These are phyloP conservation scores for Aproaerema taeniolella DNA, from an alignment of 2,888 invertebrate species.

Conservation along the genomic window DNA sequence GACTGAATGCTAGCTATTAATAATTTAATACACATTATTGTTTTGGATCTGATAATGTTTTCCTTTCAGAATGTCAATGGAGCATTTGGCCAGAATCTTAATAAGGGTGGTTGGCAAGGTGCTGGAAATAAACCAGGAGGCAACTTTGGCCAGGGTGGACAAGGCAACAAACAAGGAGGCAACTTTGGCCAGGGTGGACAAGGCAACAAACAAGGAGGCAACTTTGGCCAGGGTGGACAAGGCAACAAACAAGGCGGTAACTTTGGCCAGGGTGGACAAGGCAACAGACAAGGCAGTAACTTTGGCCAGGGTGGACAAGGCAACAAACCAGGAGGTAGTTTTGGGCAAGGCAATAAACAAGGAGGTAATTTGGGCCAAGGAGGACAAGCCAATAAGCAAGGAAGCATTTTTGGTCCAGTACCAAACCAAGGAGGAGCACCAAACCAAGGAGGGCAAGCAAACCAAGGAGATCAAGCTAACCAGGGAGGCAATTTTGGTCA, in stretches of 20 bases:
- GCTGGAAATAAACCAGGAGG: slow-evolving; percentile 15
- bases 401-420: slow-evolving; percentile 24
- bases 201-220: slow-evolving; percentile 4
- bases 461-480: slow-evolving; percentile 24
- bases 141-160: slow-evolving; percentile 28
- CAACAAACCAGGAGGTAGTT: slow-evolving; percentile 13
- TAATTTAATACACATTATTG: too few relatives aligned
- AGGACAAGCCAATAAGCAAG: slow-evolving; percentile 16
- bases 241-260: slow-evolving; percentile 12
- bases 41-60: too few relatives aligned
- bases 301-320: slow-evolving; percentile 6
- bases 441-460: slow-evolving; percentile 31
- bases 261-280: slow-evolving; percentile 7
- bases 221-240: slow-evolving; percentile 1
- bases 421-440: slow-evolving; percentile 21
- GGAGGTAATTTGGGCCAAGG: slow-evolving; percentile 19
- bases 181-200: slow-evolving; percentile 21
- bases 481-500: slow-evolving; percentile 7
- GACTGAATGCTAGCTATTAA: too few relatives aligned
- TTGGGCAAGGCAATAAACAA: slow-evolving; percentile 12
- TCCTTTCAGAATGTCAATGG: slow-evolving; percentile 54
- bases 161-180: slow-evolving; percentile 6
- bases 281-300: slow-evolving; percentile 11
- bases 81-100: slow-evolving; percentile 53
- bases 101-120: slow-evolving; percentile 31